These are phyloP conservation scores for Champsocephalus esox DNA, from an alignment of 2,797 vertebrate genomes.

Conservation along the genomic window DNA sequence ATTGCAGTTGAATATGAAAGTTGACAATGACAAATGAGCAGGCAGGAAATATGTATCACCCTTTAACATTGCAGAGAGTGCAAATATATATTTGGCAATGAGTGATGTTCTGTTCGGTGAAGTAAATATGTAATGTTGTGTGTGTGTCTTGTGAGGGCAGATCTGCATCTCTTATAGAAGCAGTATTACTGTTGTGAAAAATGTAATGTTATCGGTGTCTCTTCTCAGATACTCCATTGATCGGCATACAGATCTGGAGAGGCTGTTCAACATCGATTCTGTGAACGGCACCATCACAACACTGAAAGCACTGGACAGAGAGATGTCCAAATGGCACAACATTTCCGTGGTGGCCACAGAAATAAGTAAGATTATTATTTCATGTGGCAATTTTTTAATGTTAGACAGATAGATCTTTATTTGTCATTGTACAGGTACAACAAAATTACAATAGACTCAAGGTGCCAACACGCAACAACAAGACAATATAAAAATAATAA, in stretches of 20 bases:
- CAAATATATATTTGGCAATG: slow-evolving; percentile 2
- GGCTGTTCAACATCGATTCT: slow-evolving; percentile 93
- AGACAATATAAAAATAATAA: too few relatives aligned
- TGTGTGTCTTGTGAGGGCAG: not conserved
- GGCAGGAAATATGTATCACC: slow-evolving; percentile 63
- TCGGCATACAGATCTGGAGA: slow-evolving; percentile 92
- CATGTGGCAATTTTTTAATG: not conserved
- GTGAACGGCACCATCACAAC: slow-evolving; percentile 95
- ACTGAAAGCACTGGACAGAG: slow-evolving; percentile 92
- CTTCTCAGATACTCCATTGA: slow-evolving; percentile 93
- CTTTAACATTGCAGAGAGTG: slow-evolving; percentile 43
- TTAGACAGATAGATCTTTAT: too few relatives aligned
- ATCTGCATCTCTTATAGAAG: not conserved
- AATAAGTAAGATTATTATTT: slow-evolving; percentile 84
- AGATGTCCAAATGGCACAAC: slow-evolving; percentile 96
- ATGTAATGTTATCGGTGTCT: accelerated
- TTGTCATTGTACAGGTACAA: too few relatives aligned
- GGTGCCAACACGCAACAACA: too few relatives aligned
- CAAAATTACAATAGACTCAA: too few relatives aligned
- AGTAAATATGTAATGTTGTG: not conserved
- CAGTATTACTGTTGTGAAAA: not conserved
- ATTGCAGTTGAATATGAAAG: slow-evolving; percentile 73
- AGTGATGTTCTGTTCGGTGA: slow-evolving; percentile 7
- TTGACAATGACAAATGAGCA: slow-evolving; percentile 80
- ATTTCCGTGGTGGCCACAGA: slow-evolving; percentile 94